Evolutionary conservation across 2,888 invertebrate species (phyloP), one percentile per base, ranked within the genome.

Genomic region (Dendrolimus pini): DNA sequence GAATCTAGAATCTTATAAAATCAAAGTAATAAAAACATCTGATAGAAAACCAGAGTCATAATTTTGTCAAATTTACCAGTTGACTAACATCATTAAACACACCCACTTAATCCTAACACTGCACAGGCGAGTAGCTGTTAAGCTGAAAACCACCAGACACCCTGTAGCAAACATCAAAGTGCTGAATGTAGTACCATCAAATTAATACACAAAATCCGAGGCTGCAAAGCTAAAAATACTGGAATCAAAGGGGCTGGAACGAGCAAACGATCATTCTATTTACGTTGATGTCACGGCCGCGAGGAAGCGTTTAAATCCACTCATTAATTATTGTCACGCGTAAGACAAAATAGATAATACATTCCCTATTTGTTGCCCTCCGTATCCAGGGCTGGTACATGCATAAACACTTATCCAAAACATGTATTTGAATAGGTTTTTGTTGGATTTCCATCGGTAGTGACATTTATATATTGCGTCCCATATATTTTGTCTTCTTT

Each of bases 231-330:
- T 89, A 89, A 90, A 90, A 89, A 90, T 90, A 90, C 73, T 70
- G 71, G 80, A 88, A 89, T 90, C 89, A 90, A 90, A 90, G 88
- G 89, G 87, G 88, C 84, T 83, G 76, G 68, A 75, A 75, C 74
- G 74, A 76, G 76, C 75, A 78, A 81, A 82, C 78, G 87, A 89
- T 85, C 83, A 86, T 85, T 89, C 89, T 90, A 90, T 90, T 90
- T 90, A 88, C 80, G 87, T 88, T 89, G 85, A 90, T 89, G 89
- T 90, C 90, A 89, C 89, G 89, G 89, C 87, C 90, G 90, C 89
- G 89, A 90, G 90, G 90, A 90, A 90, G 89, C 90, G 87, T 89
- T 90, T 89, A 90, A 90, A 88, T 89, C 90, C 89, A 86, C 78
- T 82, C 89, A 90, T 90, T 89, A 89, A 89, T 90, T 90, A 90